phyloP scores from a whole-genome alignment of 2,113 vertebrate genomes.

The Bucco capensis region DNA sequence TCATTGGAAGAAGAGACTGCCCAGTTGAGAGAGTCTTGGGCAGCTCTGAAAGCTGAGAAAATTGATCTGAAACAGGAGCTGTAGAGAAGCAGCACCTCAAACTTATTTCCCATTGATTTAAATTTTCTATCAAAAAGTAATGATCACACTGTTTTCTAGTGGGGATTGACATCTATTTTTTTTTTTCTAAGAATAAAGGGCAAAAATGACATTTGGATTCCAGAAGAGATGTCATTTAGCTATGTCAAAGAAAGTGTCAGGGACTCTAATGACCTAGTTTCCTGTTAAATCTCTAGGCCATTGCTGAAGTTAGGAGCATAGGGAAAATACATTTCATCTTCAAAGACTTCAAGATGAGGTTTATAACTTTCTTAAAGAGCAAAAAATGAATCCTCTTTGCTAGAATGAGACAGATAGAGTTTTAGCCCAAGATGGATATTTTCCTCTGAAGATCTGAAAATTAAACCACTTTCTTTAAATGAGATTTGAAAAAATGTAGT shows the following conservation, averaged over 20 bases:
- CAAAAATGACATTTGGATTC: constrained; percentile 47
- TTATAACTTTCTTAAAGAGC: constrained; percentile 36
- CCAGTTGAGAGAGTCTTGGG: not conserved
- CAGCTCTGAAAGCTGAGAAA: not conserved
- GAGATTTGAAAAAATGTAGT: not conserved
- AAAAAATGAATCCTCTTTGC: constrained; percentile 33
- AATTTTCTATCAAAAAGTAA: constrained; percentile 15
- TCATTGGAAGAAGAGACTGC: not conserved
- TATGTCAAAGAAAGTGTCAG: constrained; percentile 33
- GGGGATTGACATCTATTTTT: constrained; percentile 31
- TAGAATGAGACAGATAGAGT: constrained; percentile 39
- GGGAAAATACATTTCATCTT: constrained; percentile 46
- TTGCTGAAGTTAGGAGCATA: constrained; percentile 42
- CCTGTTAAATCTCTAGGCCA: constrained; percentile 48
- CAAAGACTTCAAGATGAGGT: constrained; percentile 46
- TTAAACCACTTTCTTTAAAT: constrained; percentile 8
- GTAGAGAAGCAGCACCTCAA: not conserved
- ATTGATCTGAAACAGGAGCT: not conserved
- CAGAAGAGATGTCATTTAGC: constrained; percentile 48
- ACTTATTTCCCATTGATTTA: constrained; percentile 15
- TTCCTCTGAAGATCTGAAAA: constrained; percentile 42
- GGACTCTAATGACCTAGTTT: constrained; percentile 59
- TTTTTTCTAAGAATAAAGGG: constrained; percentile 46
- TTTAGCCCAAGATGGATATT: constrained; percentile 18
- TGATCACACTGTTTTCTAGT: constrained; percentile 5